Percentiles rank a stretch among this genome's conserved stretches.
Evolutionary conservation across 53 echinoderm and acorn worm genomes (phyloP).

Genomic region (Stichopus horrens): DNA sequence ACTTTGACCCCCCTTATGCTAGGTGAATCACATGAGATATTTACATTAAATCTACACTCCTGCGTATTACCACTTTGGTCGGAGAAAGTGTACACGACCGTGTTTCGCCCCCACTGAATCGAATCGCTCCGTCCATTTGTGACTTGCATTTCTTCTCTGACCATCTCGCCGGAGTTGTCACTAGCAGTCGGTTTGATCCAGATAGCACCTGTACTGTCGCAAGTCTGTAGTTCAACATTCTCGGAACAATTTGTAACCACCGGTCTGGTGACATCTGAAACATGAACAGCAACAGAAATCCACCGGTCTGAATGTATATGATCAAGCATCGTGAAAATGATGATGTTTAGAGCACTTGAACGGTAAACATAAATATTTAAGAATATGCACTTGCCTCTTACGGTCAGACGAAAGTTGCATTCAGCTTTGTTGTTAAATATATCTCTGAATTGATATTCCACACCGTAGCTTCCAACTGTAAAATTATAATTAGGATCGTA

Average conservation of each 20-base stretch:
- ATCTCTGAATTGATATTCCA: background rate
- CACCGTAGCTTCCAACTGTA: background rate
- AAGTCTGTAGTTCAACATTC: slow-evolving; percentile 1
- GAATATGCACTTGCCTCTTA: background rate
- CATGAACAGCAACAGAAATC: too few relatives aligned
- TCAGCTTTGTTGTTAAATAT: background rate
- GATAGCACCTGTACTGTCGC: background rate
- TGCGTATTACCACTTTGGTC: background rate
- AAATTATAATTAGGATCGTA: background rate
- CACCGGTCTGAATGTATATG: too few relatives aligned
- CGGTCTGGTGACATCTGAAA: slow-evolving; percentile 12
- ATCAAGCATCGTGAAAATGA: too few relatives aligned
- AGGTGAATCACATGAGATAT: background rate
- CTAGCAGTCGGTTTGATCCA: background rate
- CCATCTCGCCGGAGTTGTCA: background rate
- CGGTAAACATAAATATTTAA: too few relatives aligned
- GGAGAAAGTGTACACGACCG: background rate
- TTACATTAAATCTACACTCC: background rate
- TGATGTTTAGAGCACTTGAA: too few relatives aligned
- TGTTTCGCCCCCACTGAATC: background rate
- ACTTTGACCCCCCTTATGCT: background rate
- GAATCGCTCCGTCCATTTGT: background rate
- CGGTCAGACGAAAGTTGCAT: background rate
- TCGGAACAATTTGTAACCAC: background rate
- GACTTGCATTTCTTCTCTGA: background rate